Evolutionary conservation across 2,888 invertebrate species (phyloP), one percentile per base, ranked within the genome.

Genomic region (Pandemis heparana): DNA sequence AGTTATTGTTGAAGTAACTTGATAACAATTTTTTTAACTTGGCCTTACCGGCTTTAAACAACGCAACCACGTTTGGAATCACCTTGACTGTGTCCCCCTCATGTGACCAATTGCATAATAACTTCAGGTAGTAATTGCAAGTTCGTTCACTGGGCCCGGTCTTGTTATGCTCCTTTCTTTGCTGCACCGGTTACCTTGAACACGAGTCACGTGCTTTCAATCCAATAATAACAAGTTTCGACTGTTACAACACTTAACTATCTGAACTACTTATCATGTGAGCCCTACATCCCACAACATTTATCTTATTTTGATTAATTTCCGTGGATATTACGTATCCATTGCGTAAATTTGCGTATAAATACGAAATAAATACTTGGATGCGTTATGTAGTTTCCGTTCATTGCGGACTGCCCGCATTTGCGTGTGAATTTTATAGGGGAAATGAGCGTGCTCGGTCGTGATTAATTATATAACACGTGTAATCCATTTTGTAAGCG

Each of bases 341-440:
- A 39, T 59, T 60, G 51, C 41, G 32, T 59, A 41, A 23, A 23
- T 56, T 23, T 23, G 18, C n/a, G 60, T 38, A 53, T 14, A n/a
- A 14, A 59, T 32, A 32, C 4, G 59, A 59, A 12, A 14, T 53
- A 18, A 18, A 53, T 23, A 60, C 39, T 39, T 61, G 64, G 51
- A 60, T 48, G 65, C 60, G 74, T 74, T 70, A 70, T 43, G 65
- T 53, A 65, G 74, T 65, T 70, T 74, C 74, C 74, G 70, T 65
- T 74, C 74, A 70, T 51, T 65, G 64, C 62, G 23, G 62, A 38
- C 43, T 38, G 64, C 14, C 59, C 14, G 39, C 32, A 4, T 67
- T 72, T 46, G 70, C 65, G 65, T 74, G 74, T 53, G 64, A 74
- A 51, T 48, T 63, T 16, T 64, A 56, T 12, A 65, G 41, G 51